phyloP scores from a whole-genome alignment of 2,888 invertebrate genomes.

The Eurytoma adleriae region DNA sequence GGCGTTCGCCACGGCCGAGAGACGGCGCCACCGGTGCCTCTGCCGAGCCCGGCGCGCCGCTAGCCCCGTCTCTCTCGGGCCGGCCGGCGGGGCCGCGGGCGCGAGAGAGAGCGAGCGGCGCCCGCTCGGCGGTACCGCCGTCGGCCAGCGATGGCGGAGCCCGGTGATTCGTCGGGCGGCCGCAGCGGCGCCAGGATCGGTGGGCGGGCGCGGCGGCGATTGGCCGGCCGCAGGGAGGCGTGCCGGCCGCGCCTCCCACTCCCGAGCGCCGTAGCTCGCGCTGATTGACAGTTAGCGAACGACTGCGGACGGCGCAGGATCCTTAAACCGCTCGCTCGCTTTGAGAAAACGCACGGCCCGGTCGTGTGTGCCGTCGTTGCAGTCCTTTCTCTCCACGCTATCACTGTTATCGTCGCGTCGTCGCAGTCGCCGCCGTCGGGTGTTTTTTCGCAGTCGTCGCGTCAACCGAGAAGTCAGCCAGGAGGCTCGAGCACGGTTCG shows the following conservation, averaged over 20 bases:
- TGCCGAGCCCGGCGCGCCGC: neutral
- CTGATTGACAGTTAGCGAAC: constrained; percentile 83
- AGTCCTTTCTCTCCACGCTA: constrained; percentile 59
- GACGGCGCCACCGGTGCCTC: constrained; percentile 35
- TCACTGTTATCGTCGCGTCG: constrained; percentile 34
- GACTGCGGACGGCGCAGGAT: constrained; percentile 82
- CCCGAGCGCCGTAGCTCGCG: constrained; percentile 76
- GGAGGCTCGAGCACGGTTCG: neutral
- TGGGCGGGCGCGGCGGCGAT: constrained; percentile 68
- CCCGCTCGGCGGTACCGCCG: constrained; percentile 60
- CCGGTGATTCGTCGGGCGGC: constrained; percentile 60
- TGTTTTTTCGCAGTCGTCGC: constrained; percentile 12
- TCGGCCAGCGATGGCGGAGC: constrained; percentile 74
- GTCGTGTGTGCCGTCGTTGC: constrained; percentile 55
- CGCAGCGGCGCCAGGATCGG: constrained; percentile 65
- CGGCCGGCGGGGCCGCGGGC: constrained; percentile 59
- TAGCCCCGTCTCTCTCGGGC: constrained; percentile 13
- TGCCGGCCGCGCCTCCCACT: constrained; percentile 78
- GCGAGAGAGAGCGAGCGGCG: constrained; percentile 59
- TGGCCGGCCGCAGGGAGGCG: constrained; percentile 70
- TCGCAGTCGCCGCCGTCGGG: constrained; percentile 50
- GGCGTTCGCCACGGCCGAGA: constrained; percentile 45
- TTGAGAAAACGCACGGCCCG: constrained; percentile 58
- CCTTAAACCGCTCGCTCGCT: constrained; percentile 67
- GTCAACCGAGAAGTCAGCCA: neutral